phyloP scores from a whole-genome alignment of 2,113 vertebrate species.

The Aramus guarauna region DNA sequence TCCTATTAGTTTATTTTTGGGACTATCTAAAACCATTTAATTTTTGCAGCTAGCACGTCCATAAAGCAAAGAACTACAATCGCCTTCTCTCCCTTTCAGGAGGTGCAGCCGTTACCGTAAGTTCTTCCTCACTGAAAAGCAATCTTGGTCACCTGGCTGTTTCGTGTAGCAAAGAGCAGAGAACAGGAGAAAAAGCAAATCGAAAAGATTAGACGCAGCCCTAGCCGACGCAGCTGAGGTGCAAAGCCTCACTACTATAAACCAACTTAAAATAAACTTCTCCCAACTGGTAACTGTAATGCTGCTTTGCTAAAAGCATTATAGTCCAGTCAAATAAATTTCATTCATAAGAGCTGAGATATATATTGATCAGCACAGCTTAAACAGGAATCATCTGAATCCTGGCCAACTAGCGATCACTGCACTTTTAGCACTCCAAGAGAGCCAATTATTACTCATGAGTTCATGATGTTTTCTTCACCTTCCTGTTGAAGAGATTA shows the following conservation, averaged over 20 bases:
- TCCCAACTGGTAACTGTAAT: neutral
- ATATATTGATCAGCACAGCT: constrained; percentile 28
- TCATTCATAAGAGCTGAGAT: neutral
- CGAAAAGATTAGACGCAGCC: neutral
- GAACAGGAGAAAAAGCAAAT: neutral
- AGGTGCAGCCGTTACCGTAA: rapidly evolving
- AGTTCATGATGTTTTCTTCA: constrained; percentile 63
- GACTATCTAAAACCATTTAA: rapidly evolving
- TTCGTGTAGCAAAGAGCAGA: rapidly evolving
- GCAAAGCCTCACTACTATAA: neutral
- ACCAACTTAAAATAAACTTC: neutral
- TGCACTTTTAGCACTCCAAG: constrained; percentile 6
- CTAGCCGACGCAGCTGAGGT: neutral
- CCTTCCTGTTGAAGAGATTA: constrained; percentile 59
- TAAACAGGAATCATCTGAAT: neutral
- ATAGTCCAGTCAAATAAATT: neutral
- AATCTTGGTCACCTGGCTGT: neutral
- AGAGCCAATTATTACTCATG: constrained; percentile 51
- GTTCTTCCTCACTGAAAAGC: neutral
- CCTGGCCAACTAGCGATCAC: neutral
- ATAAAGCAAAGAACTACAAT: neutral
- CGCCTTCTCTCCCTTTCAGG: rapidly evolving
- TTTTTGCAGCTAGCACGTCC: neutral
- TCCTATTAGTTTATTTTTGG: neutral
- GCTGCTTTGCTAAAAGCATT: neutral